These are phyloP conservation scores for Cephus pygmeus DNA, from an alignment of 2,888 invertebrate genomes.

Conservation along the genomic window DNA sequence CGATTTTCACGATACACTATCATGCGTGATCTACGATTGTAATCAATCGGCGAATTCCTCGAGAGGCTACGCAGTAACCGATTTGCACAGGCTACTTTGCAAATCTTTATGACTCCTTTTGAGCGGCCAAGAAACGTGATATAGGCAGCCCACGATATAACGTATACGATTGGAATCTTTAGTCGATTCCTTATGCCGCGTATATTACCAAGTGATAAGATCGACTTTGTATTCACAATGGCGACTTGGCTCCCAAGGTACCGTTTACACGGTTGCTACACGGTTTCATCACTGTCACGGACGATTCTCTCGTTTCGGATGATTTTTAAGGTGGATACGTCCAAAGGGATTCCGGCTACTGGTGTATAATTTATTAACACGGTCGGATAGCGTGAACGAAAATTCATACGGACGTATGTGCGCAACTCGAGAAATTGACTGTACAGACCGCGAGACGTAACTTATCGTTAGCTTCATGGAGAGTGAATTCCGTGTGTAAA, in stretches of 20 bases:
- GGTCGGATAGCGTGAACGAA: slow-evolving; percentile 35
- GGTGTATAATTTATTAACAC: slow-evolving; percentile 9
- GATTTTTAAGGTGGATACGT: not conserved
- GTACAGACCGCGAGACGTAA: not conserved
- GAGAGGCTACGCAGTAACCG: not conserved
- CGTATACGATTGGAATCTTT: slow-evolving; percentile 15
- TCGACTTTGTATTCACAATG: slow-evolving; percentile 36
- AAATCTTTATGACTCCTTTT: slow-evolving; percentile 7
- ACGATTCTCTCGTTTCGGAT: not conserved
- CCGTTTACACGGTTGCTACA: not conserved
- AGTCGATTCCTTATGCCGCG: slow-evolving; percentile 33
- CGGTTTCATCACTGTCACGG: not conserved
- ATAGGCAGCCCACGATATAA: slow-evolving; percentile 5
- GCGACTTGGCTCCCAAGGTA: slow-evolving; percentile 18
- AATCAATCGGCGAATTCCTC: not conserved
- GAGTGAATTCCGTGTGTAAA: slow-evolving; percentile 52
- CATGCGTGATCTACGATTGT: not conserved
- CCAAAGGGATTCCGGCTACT: not conserved
- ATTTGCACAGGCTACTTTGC: not conserved
- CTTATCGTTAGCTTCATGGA: slow-evolving; percentile 35
- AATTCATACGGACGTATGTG: slow-evolving; percentile 27
- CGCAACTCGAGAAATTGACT: not conserved
- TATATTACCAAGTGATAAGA: slow-evolving; percentile 33
- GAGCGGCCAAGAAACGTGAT: slow-evolving; percentile 13
- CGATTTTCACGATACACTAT: not conserved